These are phyloP conservation scores for Polydrusus tereticollis DNA, from an alignment of 2,888 invertebrate genomes.

Conservation along the genomic window DNA sequence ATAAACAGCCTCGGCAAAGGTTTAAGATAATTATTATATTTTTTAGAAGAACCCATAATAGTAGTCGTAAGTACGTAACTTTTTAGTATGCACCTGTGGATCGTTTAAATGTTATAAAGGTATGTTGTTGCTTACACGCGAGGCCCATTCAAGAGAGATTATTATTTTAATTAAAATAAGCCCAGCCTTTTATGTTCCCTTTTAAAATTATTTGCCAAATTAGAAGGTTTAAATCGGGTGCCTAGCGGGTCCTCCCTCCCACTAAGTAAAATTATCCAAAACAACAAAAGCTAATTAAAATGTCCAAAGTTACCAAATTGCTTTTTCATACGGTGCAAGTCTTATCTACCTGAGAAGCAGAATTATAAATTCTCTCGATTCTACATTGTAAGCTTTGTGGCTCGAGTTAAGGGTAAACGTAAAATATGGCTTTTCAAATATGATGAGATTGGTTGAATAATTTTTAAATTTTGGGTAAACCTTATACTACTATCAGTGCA, in stretches of 20 bases:
- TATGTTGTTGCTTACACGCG: neutral
- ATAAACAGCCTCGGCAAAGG: too few species aligned
- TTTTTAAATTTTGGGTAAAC: too few species aligned
- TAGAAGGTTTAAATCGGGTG: neutral
- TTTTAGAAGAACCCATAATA: too few species aligned
- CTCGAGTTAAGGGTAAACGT: too few species aligned
- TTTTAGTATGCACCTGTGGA: neutral
- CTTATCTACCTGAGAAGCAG: neutral
- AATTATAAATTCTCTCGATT: neutral
- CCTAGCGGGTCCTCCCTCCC: neutral
- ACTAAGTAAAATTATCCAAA: neutral
- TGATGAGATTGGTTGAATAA: too few species aligned
- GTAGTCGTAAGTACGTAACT: neutral
- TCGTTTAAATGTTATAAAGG: neutral
- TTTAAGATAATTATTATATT: too few species aligned
- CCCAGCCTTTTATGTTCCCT: neutral
- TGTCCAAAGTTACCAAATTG: neutral
- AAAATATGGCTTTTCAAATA: too few species aligned
- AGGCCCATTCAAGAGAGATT: neutral
- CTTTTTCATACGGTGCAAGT: neutral
- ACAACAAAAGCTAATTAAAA: neutral
- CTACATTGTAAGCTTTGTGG: neutral
- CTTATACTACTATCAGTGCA: too few species aligned
- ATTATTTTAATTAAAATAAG: conserved; percentile 4
- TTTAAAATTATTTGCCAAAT: neutral